Evolutionary conservation across 2,797 vertebrate species (phyloP).

Genomic region (Chelmon rostratus): DNA sequence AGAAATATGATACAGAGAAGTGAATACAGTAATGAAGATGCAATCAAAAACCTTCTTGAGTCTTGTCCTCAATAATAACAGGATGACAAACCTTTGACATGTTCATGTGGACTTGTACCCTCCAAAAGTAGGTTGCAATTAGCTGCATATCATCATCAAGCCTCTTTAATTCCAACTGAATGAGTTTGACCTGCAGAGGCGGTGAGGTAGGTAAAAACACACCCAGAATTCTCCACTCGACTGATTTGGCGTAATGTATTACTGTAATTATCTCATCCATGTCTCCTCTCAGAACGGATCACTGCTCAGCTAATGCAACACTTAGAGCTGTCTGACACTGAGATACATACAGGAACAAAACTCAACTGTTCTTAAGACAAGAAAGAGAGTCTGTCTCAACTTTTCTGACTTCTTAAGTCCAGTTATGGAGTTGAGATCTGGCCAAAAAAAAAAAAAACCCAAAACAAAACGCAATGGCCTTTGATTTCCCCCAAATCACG

Average conservation of each 20-base stretch:
- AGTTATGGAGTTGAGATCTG: not conserved
- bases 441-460: no score
- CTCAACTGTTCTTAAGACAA: constrained; percentile 18
- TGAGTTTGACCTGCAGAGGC: constrained; percentile 41
- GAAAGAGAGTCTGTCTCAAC: not conserved
- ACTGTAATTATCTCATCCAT: constrained; percentile 63
- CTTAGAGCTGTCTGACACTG: not conserved
- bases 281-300: constrained; percentile 49
- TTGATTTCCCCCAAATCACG: not conserved
- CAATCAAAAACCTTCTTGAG: constrained; percentile 8
- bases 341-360: constrained; percentile 7
- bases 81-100: constrained; percentile 18
- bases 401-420: not conserved
- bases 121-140: not conserved
- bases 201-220: constrained; percentile 3
- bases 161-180: constrained; percentile 10
- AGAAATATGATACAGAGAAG: not conserved
- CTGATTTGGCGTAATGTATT: constrained; percentile 40
- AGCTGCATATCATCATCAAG: constrained; percentile 21
- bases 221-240: constrained; percentile 33
- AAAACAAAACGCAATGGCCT: not conserved
- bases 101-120: constrained; percentile 20
- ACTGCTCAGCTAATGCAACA: constrained; percentile 29
- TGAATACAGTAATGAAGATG: not conserved
- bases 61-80: constrained; percentile 15